A percentile compares a stretch with the other conserved stretches of the same genome.
Conservation (phyloP, 2,113 vertebrate genomes). For the Proterorhinus semilunaris region DNA sequence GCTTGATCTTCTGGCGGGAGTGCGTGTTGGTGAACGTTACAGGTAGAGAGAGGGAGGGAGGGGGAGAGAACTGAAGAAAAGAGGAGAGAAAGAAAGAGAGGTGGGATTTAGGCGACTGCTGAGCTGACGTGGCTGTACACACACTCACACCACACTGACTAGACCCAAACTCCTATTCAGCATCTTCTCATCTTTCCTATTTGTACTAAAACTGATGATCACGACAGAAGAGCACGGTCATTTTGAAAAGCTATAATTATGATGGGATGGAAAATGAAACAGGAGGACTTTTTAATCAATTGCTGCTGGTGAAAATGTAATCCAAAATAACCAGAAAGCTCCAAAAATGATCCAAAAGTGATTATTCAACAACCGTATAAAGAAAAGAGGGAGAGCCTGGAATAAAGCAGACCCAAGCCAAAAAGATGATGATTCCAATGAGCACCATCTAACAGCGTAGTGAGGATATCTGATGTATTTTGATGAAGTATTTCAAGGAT, state of each 20-base stretch:
- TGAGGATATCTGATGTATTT: neutral
- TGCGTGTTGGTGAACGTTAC: constrained; percentile 30
- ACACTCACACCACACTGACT: constrained; percentile 20
- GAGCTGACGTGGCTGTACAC: constrained; percentile 42
- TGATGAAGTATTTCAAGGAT: neutral
- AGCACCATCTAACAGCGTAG: neutral
- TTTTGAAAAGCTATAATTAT: constrained; percentile 29
- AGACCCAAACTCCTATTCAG: constrained; percentile 34
- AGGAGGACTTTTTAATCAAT: neutral
- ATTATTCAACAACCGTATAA: too few relatives aligned
- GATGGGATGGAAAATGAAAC: constrained; percentile 26
- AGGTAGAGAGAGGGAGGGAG: neutral
- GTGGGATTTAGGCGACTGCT: constrained; percentile 8
- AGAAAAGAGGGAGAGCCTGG: too few relatives aligned
- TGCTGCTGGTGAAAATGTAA: neutral
- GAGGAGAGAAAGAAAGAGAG: neutral
- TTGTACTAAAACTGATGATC: constrained; percentile 27
- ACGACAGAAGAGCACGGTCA: constrained; percentile 2
- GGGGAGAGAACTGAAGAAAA: neutral
- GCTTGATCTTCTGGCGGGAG: constrained; percentile 17
- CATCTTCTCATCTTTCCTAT: constrained; percentile 33
- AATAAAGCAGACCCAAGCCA: too few relatives aligned
- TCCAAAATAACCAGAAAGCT: neutral
- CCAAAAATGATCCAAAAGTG: too few relatives aligned
- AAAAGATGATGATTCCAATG: neutral